Base-by-base conservation (phyloP, 2,797 vertebrate genomes). In the Trachops cirrhosus region DNA sequence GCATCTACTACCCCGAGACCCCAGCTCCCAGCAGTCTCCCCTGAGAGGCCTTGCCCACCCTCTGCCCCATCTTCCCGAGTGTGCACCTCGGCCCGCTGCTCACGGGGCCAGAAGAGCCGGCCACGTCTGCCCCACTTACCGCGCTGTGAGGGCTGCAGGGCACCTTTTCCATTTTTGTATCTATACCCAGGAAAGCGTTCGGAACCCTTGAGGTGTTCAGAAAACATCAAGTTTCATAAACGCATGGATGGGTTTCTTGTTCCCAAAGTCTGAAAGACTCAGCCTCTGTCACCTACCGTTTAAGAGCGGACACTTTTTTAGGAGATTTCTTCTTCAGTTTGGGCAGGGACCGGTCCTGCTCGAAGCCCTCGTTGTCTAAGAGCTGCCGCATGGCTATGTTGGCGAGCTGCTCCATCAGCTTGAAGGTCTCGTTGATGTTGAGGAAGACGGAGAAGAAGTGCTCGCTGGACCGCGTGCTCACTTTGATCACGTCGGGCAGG, bases 331-430 rank as follows among this genome's bases (percentile, higher is more conserved):
- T 99, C 97, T 99, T 99, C 96, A 99, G 99, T 95, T 99, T 99
- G 88, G 99, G 99, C 93, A 99, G 98, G 1, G 99, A 99, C 83
- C 99, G 98, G 97, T 99, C 99, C 97, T 99, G 99, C 79, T 99
- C 99, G 83, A 99, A 99, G 68, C 99, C 99, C 97, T 99, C 99
- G 87, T 99, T 99, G 98, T 99, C 99, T 94, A 99, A 98, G n/a
- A 99, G 99, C 82, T 99, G 99, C 5, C 99, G 98, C 99, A 99
- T 99, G 95, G 99, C 99, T 78, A 99, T 99, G 98, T 99, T 99
- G 95, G 99, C 99, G 91, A 99, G 99, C 98, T 99, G 99, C 92
- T 99, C 99, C 96, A 99, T 99, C 26, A 99, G 96, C 97, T 99
- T 99, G 98, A 99, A 99, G 21, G 99, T 99, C 98, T 99, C 99